Conservation (phyloP, 2,888 invertebrate species). For the Pteria penguin region DNA sequence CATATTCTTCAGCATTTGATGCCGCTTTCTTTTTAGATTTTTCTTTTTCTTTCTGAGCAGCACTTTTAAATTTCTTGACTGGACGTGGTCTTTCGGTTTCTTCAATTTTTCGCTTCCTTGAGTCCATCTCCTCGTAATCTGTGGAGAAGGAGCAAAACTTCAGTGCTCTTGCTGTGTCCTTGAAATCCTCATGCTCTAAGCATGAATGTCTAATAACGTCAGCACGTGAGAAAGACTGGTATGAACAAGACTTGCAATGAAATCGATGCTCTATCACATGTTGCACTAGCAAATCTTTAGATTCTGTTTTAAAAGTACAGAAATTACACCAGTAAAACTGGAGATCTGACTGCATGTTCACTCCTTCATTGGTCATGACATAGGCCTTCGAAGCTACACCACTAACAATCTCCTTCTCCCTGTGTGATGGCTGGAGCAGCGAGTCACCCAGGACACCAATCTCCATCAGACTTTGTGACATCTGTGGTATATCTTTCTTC, state of each 20-base stretch:
- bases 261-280: conserved; percentile 72
- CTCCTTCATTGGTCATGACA: conserved; percentile 53
- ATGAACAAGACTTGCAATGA: conserved; percentile 68
- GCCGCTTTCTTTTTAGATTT: conserved; percentile 5
- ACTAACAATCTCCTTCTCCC: conserved; percentile 66
- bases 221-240: conserved; percentile 70
- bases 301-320: conserved; percentile 64
- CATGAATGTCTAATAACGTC: conserved; percentile 66
- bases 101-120: conserved; percentile 33
- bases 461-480: conserved; percentile 62
- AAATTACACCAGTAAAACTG: conserved; percentile 73
- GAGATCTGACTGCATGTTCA: conserved; percentile 59
- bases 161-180: conserved; percentile 53
- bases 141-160: conserved; percentile 67
- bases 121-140: conserved; percentile 57
- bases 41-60: conserved; percentile 14
- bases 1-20: conserved; percentile 49
- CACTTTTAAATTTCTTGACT: conserved; percentile 20
- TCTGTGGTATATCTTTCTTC: conserved; percentile 53
- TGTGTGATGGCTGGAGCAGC: conserved; percentile 46
- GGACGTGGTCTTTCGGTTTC: conserved; percentile 14
- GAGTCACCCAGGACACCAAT: conserved; percentile 52
- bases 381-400: conserved; percentile 63
- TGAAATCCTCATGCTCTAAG: conserved; percentile 60
- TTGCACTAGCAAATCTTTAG: conserved; percentile 57